Evolutionary conservation across 2,888 invertebrate species (phyloP).

Genomic region (Drosophila atroscutellata): DNA sequence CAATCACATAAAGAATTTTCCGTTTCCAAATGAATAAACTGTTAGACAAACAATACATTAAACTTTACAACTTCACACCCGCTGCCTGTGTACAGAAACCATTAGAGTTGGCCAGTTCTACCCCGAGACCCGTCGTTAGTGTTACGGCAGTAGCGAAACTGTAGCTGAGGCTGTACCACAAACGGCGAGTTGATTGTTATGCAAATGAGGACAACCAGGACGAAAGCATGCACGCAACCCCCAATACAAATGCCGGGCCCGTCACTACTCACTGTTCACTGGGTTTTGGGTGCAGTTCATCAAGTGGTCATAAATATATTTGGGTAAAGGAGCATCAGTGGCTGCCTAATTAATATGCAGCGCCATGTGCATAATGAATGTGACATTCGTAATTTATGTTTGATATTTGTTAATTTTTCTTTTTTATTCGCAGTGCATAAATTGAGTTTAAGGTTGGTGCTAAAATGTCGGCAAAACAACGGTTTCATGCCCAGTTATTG

Average conservation of each 20-base stretch:
- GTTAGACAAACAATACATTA: conserved; percentile 78
- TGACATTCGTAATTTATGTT: conserved; percentile 83
- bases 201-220: conserved; percentile 77
- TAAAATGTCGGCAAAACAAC: conserved; percentile 76
- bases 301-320: conserved; percentile 79
- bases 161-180: conserved; percentile 69
- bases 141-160: conserved; percentile 25
- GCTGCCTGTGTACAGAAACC: conserved; percentile 68
- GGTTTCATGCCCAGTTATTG: conserved; percentile 84
- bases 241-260: conserved; percentile 4
- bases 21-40: conserved; percentile 81
- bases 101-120: conserved; percentile 60
- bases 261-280: conserved; percentile 1
- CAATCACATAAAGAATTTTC: conserved; percentile 57
- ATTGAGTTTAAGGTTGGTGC: conserved; percentile 54
- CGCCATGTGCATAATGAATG: conserved; percentile 83
- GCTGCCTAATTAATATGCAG: conserved; percentile 79
- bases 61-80: conserved; percentile 83
- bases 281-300: conserved; percentile 75
- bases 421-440: conserved; percentile 43
- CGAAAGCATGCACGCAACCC: conserved; percentile 62
- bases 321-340: conserved; percentile 39
- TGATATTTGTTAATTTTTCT: conserved; percentile 69
- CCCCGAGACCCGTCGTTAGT: conserved; percentile 29
- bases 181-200: conserved; percentile 81